Evolutionary conservation across 2,888 invertebrate species (phyloP).

Genomic region (Diarsia brunnea): DNA sequence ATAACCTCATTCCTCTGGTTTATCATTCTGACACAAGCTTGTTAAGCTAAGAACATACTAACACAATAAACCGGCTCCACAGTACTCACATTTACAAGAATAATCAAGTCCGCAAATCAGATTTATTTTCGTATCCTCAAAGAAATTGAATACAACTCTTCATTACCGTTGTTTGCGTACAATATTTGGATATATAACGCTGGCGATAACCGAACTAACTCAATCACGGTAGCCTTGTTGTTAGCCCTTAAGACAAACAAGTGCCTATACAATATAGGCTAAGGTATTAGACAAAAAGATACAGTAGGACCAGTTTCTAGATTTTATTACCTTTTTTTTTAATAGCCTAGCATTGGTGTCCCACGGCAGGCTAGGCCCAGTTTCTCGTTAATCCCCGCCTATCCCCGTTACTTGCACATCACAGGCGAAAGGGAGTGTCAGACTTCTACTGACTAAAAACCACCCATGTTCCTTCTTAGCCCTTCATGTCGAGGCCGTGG

Average conservation of each 20-base stretch:
- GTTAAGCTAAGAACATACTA: neutral
- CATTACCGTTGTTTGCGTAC: constrained; percentile 23
- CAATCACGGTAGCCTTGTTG: constrained; percentile 45
- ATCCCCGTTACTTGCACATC: no score
- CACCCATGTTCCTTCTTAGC: no score
- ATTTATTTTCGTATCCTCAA: neutral
- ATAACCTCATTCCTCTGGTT: no score
- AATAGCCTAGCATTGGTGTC: no score
- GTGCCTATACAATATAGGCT: constrained; percentile 31
- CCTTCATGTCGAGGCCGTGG: no score
- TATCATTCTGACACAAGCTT: neutral
- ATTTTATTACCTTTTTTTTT: no score
- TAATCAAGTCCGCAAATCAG: neutral
- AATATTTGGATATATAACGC: constrained; percentile 39
- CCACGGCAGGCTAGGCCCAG: no score
- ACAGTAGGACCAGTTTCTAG: constrained; percentile 12
- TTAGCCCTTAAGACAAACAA: constrained; percentile 41
- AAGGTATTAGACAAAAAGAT: neutral
- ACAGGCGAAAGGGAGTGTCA: no score
- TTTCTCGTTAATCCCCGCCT: no score
- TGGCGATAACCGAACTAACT: constrained; percentile 45
- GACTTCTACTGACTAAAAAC: no score
- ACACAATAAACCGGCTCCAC: neutral
- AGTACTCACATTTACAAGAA: neutral
- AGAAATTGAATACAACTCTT: constrained; percentile 4